Evolutionary conservation across 2,888 invertebrate species (phyloP), one percentile per base, ranked within the genome.

Genomic region (Arge pagana): DNA sequence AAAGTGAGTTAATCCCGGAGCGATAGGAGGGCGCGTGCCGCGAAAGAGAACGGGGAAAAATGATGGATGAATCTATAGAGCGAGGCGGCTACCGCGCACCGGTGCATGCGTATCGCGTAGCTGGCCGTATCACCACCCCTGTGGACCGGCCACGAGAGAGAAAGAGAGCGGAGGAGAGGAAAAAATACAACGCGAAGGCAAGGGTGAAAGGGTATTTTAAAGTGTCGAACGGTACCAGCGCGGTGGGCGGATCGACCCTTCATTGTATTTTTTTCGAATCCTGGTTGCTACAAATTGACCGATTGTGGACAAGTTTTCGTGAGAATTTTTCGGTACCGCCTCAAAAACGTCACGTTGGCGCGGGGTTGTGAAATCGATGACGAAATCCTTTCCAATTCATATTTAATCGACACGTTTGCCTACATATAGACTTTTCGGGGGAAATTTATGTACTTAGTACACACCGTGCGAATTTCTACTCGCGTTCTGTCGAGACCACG

Each of bases 11-110:
- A 59, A 63, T 59, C 58, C 53, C 3, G 50, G 56, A 55, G 64
- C 68, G 68, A 71, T 69, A 68, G 64, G 57, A 64, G 52, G 71
- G 58, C 70, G 70, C 71, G 73, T 73, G 73, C 64, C 72, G 57
- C 55, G 42, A 56, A 52, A 56, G 54, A 54, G 41, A 49, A 40
- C 50, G 31, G 30, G 50, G 33, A 42, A 57, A 52, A 56, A 74
- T 74, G 74, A 72, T 73, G 70, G 71, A 74, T 72, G 71, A 24
- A 45, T 33, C 33, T 24, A n/a, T 33, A 45, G 21, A 45, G 33
- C 45, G 35, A 45, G n/a, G 33, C 33, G 26, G 40, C 40, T 40
- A 37, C 15, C 18, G 6, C 33, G 33, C 8, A 13, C 33, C n/a
- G 13, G 7, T 33, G 15, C n/a, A 8, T 21, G 21, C 57, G 57